phyloP scores from a whole-genome alignment of 2,888 invertebrate genomes.

The Lithophane semibrunnea region DNA sequence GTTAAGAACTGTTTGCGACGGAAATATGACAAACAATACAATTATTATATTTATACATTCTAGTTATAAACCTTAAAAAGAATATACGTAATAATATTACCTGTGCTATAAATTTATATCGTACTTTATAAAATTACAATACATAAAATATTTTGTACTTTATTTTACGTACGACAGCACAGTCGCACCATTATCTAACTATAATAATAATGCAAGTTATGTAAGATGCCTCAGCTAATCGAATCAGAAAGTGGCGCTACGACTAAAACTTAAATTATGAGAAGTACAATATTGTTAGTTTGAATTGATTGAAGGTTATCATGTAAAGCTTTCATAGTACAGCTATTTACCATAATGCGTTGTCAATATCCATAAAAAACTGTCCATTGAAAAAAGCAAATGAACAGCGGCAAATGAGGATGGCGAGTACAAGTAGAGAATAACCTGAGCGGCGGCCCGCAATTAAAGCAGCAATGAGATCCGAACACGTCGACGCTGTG shows the following conservation, averaged over 20 bases:
- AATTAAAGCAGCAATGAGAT: conserved; percentile 75
- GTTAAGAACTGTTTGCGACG: conserved; percentile 89
- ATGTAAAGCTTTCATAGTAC: conserved; percentile 34
- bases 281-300: conserved; percentile 90
- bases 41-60: conserved; percentile 80
- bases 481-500: conserved; percentile 67
- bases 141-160: conserved; percentile 91
- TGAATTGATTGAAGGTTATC: conserved; percentile 46
- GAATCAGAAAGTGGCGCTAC: conserved; percentile 52
- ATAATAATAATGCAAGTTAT: conserved; percentile 73
- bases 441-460: conserved; percentile 68
- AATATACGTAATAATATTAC: conserved; percentile 84
- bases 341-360: conserved; percentile 50
- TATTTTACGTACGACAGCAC: conserved; percentile 86
- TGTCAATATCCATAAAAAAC: conserved; percentile 36
- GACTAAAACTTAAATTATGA: conserved; percentile 77
- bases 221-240: conserved; percentile 73
- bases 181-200: conserved; percentile 85
- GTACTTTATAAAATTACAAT: conserved; percentile 89
- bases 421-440: conserved; percentile 69
- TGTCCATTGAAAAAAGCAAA: conserved; percentile 44
- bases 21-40: conserved; percentile 88
- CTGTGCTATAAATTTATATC: conserved; percentile 88
- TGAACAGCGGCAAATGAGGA: conserved; percentile 71
- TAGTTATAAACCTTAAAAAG: conserved; percentile 86